These are phyloP conservation scores for Coregonus clupeaformis DNA, from an alignment of 2,113 vertebrate genomes.

Conservation along the genomic window DNA sequence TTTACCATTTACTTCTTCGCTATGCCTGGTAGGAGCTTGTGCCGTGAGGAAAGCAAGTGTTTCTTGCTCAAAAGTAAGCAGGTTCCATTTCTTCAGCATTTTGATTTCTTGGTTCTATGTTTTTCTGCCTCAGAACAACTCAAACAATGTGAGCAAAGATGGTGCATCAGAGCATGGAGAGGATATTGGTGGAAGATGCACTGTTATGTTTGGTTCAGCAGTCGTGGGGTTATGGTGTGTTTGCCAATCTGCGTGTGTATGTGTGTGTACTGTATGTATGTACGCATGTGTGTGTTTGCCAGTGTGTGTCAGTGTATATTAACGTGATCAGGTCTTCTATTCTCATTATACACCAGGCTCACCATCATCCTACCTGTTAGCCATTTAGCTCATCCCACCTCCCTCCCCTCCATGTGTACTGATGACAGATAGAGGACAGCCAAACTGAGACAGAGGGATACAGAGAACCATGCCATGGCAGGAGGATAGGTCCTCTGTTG, in stretches of 20 bases:
- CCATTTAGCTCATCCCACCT: too few species aligned
- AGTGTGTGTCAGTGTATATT: too few species aligned
- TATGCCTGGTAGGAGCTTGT: neutral
- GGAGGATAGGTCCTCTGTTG: neutral
- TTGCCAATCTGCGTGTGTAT: neutral
- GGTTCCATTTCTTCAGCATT: neutral
- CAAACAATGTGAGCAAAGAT: neutral
- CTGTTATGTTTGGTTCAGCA: constrained; percentile 32
- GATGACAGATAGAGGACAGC: too few species aligned
- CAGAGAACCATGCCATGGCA: neutral
- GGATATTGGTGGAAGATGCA: neutral
- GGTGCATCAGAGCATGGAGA: neutral
- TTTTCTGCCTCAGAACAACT: neutral
- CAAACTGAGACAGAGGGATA: too few species aligned
- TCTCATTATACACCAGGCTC: too few species aligned
- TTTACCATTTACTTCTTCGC: neutral
- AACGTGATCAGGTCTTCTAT: neutral
- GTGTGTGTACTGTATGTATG: constrained; percentile 17
- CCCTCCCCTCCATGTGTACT: too few species aligned
- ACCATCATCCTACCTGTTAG: too few species aligned
- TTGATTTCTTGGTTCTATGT: neutral
- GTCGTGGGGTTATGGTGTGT: neutral
- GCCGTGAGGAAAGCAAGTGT: neutral
- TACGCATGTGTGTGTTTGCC: too few species aligned
- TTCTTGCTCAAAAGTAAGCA: neutral